Base-by-base conservation (phyloP, 2,888 invertebrate species). In the Marronus borbonicus region DNA sequence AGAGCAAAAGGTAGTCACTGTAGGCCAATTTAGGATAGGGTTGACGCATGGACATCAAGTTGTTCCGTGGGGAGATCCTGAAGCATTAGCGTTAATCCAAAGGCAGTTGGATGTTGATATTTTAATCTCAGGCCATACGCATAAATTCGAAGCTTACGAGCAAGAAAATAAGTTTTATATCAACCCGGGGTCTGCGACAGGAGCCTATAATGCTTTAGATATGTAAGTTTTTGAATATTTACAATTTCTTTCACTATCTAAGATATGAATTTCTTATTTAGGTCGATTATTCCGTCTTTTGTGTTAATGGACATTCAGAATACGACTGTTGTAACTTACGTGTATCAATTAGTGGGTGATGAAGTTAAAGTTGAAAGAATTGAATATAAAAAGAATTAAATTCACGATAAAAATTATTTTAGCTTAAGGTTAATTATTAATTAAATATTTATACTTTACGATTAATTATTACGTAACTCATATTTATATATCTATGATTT, bases 301-400 rank as follows among this genome's bases (percentile, higher is more conserved):
- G 98, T 99, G 1, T 90, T 99, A 76, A 97, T 99, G 96, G 99
- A 99, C 88, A 99, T 99, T 83, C 99, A 99, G 89, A 97, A 98
- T 86, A 94, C 97, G 0, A 98, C 97, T 1, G 98, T 99, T 24
- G 98, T 98, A 10, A 98, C 98, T 0, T 99, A 99, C 86, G 97
- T 99, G 1, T 99, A 99, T 90, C 98, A 99, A 87, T 91, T 99
- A 70, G 94, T 98, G 65, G 97, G 97, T 2, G 98, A 98, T 84
- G 98, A 99, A 88, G 99, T 99, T n/a, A 99, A 99, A 91, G 99
- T 99, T 1, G 98, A 99, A 88, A 92, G 98, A 88, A 98, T 98
- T 85, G 98, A 98, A 89, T 99, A 97, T 88, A 98, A 97, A 88
- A 98, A 98, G 86, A 94, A 93, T 87, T 95, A 92, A 91, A 55